A percentile compares a stretch with the other conserved stretches of the same genome.
phyloP scores from a whole-genome alignment of 2,888 invertebrate species.

The Leucoptera coffeella region DNA sequence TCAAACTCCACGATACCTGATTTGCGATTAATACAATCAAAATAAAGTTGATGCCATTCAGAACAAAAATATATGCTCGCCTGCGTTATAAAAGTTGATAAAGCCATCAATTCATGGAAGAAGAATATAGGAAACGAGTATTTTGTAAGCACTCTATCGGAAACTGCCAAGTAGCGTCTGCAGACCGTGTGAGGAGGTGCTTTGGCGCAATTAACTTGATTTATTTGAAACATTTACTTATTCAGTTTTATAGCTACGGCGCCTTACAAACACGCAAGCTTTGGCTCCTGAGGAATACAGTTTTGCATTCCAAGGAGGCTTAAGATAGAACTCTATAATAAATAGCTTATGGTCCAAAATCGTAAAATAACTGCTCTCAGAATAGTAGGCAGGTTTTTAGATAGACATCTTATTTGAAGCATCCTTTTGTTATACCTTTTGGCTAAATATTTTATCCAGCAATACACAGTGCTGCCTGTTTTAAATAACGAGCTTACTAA shows the following conservation, averaged over 20 bases:
- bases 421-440: slow-evolving; percentile 24
- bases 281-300: slow-evolving; percentile 13
- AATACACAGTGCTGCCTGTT: slow-evolving; percentile 12
- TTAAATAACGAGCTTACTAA: slow-evolving; percentile 18
- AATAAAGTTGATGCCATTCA: too few relatives aligned
- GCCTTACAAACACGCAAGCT: slow-evolving; percentile 27
- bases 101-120: slow-evolving; percentile 2
- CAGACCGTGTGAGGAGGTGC: slow-evolving; percentile 41
- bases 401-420: slow-evolving; percentile 16
- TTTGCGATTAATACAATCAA: too few relatives aligned
- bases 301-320: slow-evolving; percentile 10
- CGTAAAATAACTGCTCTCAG: too few relatives aligned
- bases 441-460: slow-evolving; percentile 21
- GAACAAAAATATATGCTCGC: too few relatives aligned
- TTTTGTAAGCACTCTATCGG: slow-evolving; percentile 4
- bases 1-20: too few relatives aligned
- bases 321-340: too few relatives aligned
- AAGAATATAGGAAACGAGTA: slow-evolving; percentile 3
- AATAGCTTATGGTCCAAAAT: too few relatives aligned
- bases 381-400: too few relatives aligned
- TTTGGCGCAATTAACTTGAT: slow-evolving; percentile 50
- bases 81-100: slow-evolving; percentile 1
- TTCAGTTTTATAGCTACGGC: slow-evolving; percentile 41
- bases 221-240: slow-evolving; percentile 49
- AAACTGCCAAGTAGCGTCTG: slow-evolving; percentile 2